Conservation (phyloP, 2,113 vertebrate species). For the Neomonachus schauinslandi region DNA sequence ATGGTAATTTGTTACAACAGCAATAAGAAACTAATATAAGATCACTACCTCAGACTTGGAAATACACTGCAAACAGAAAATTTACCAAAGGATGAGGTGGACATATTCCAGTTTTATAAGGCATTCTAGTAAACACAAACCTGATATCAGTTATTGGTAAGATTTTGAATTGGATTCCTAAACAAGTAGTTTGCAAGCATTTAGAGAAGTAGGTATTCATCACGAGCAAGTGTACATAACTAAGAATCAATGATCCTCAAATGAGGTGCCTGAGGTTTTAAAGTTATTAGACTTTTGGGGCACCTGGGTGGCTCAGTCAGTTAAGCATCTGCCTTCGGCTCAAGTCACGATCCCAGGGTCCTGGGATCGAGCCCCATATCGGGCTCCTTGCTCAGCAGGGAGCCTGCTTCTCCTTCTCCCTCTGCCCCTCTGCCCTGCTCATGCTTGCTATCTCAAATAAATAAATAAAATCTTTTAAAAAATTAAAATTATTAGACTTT, state of each 20-base stretch:
- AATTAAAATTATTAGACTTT: background rate
- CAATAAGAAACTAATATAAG: background rate
- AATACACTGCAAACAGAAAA: background rate
- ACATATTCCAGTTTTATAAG: background rate
- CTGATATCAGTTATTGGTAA: background rate
- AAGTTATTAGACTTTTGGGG: background rate
- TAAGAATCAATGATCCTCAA: background rate
- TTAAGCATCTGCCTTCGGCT: too few relatives aligned
- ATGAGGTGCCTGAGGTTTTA: background rate
- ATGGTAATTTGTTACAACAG: background rate
- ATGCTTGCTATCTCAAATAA: too few relatives aligned
- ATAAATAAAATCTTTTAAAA: too few relatives aligned
- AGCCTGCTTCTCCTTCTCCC: too few relatives aligned
- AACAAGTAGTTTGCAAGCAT: background rate
- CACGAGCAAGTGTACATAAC: background rate
- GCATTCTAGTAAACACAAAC: background rate
- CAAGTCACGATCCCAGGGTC: too few relatives aligned
- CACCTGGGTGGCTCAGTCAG: too few relatives aligned
- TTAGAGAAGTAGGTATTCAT: background rate
- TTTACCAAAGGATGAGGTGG: background rate
- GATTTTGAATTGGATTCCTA: background rate
- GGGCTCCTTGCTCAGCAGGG: too few relatives aligned
- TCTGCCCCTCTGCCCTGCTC: too few relatives aligned
- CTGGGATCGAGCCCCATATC: too few relatives aligned
- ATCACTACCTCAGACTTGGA: background rate